Evolutionary conservation across 2,113 vertebrate species (phyloP), one percentile per base, ranked within the genome.

Genomic region (Etheostoma cragini): DNA sequence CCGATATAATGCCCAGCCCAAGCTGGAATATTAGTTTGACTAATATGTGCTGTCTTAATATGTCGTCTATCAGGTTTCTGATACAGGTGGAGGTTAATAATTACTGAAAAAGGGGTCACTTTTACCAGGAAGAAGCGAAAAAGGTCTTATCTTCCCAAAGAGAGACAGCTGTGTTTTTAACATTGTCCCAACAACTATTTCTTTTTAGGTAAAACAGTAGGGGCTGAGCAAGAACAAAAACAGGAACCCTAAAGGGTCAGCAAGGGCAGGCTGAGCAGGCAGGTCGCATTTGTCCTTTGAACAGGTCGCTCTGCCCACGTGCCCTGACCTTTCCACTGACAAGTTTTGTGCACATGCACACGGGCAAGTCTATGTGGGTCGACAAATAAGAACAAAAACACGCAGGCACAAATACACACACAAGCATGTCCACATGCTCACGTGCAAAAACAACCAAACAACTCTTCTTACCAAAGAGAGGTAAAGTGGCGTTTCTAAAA

Each of bases 251-350:
- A 21, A 67, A 61, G 71, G 57, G 17, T 57, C 14, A 47, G n/a
- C 50, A 54, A 26, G n/a, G 54, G 12, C 49, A 38, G 13, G 30
- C 52, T 42, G 46, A 74, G 65, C 63, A 42, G 53, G 14, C 30
- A 30, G 10, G 42, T 5, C 21, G 2, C 52, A 53, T 80, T 72
- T 81, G 86, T 69, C 84, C 87, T 84, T 90, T 81, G 69, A 87
- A 47, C 75, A 50, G 85, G 82, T 90, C 62, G 11, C 26, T 56
- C 58, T 85, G 80, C 83, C 80, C 85, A 88, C 71, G 45, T 45
- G 17, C 6, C 2, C 42, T 81, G 88, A 90, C 87, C 84, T 87
- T 84, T 82, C 83, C 47, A 58, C 8, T 72, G 80, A 80, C 85
- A 78, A 76, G 35, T 46, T 80, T 46, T 79, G 80, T 80, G 80